phyloP scores from a whole-genome alignment of 2,888 invertebrate species.

The Lagria hirta region DNA sequence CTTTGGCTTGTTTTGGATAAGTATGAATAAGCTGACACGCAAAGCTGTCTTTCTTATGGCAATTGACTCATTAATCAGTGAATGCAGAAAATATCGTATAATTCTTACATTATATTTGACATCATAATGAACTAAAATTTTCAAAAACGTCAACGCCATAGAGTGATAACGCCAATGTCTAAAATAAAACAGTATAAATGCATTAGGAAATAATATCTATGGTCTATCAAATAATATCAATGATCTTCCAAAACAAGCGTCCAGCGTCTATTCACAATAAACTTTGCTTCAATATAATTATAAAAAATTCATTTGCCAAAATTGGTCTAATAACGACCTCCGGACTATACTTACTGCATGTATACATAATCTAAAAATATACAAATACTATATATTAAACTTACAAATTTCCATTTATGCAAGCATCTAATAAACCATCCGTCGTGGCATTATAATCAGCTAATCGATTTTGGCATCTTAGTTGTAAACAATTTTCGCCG shows the following conservation, averaged over 20 bases:
- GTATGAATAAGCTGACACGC: conserved; percentile 62
- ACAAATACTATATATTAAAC: conserved; percentile 35
- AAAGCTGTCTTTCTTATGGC: conserved; percentile 74
- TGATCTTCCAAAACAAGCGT: no score
- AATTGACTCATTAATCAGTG: conserved; percentile 76
- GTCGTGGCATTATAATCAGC: conserved; percentile 58
- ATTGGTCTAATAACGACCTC: no score
- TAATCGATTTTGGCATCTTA: conserved; percentile 55
- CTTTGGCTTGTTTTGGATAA: conserved; percentile 72
- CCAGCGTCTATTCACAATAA: no score
- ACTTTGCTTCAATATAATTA: no score
- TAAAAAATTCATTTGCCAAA: no score
- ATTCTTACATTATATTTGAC: conserved; percentile 64
- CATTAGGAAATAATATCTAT: conserved; percentile 10
- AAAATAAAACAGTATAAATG: conserved; percentile 35
- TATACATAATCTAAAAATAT: no score
- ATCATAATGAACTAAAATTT: conserved; percentile 71
- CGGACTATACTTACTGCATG: no score
- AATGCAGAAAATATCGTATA: conserved; percentile 65
- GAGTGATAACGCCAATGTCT: conserved; percentile 83
- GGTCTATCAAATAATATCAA: no score
- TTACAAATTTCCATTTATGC: conserved; percentile 59
- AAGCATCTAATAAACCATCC: conserved; percentile 57
- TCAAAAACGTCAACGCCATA: conserved; percentile 73
- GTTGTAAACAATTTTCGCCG: conserved; percentile 48